Base-by-base conservation (phyloP, 2,797 vertebrate species). In the Anas acuta region DNA sequence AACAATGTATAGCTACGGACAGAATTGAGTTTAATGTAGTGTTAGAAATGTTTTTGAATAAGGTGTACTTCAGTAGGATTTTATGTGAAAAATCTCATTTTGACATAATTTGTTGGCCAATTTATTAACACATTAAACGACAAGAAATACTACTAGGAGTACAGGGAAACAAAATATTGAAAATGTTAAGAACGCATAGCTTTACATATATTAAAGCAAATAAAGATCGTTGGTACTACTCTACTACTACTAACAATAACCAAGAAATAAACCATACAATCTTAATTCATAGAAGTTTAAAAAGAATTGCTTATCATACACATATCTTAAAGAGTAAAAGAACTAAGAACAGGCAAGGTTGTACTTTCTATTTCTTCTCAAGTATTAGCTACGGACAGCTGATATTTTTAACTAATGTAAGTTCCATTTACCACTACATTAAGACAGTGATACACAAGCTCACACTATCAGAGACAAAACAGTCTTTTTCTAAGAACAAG, bases 1-100 rank as follows among this genome's bases (percentile, higher is more conserved):
- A 99, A 85, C 99, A 99, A 92, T 99, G 99, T 66, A 99, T 99
- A 53, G 99, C 99, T 99, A 96, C 1, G 4, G 64, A 72, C 5
- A 15, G 67, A 94, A 74, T 13, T 9, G 67, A 71, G 13, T 43
- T 72, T 7, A 54, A 57, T 8, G 32, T 0, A 43, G 69, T 66
- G 22, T 80, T 49, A 78, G 57, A n/a, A 45, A 67, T 2, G 2
- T 14, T 39, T 53, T 32, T 79, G 8, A 81, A 15, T 60, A 45
- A 66, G 12, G 6, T 37, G 7, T 25, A 30, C 62, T 73, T 74
- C 56, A 28, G 51, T 33, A 73, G 20, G 89, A 69, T 49, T 56
- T 66, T 17, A 72, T 7, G 3, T 23, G 53, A 62, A 74, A 74
- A 69, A 60, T 43, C 18, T n/a, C n/a, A 87, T 53, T 90, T 76